phyloP scores from a whole-genome alignment of 2,888 invertebrate genomes.

The Oscheius myriophilus region DNA sequence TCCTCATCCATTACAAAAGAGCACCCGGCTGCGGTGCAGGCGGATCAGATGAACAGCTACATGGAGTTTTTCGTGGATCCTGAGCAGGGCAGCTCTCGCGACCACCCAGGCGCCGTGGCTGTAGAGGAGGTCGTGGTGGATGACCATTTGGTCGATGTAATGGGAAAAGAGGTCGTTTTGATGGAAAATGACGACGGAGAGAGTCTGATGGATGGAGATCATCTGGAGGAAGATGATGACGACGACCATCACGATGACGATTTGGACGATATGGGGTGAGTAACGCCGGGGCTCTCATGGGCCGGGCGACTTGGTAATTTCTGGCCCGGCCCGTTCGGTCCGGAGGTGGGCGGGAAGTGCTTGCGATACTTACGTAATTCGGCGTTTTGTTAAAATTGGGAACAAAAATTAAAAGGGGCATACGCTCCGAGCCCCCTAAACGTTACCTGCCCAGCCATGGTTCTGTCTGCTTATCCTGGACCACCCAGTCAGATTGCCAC shows the following conservation, averaged over 20 bases:
- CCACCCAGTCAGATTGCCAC: no score
- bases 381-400: no score
- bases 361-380: no score
- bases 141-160: background rate
- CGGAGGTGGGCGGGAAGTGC: no score
- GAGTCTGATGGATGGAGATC: background rate
- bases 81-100: constrained; percentile 6
- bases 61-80: constrained; percentile 31
- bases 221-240: constrained; percentile 10
- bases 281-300: background rate
- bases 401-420: no score
- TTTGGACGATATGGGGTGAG: background rate
- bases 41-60: constrained; percentile 41
- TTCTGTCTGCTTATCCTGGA: no score
- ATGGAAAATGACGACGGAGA: constrained; percentile 4
- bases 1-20: constrained; percentile 26
- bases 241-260: background rate
- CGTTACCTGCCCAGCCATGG: no score
- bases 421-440: no score
- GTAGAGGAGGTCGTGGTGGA: constrained; percentile 28
- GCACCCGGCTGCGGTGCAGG: constrained; percentile 39
- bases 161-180: background rate
- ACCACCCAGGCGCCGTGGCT: background rate
- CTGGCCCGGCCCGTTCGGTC: background rate
- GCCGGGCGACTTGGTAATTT: no score